These are phyloP conservation scores for Epiblema foenella DNA, from an alignment of 2,888 invertebrate species.

Conservation along the genomic window DNA sequence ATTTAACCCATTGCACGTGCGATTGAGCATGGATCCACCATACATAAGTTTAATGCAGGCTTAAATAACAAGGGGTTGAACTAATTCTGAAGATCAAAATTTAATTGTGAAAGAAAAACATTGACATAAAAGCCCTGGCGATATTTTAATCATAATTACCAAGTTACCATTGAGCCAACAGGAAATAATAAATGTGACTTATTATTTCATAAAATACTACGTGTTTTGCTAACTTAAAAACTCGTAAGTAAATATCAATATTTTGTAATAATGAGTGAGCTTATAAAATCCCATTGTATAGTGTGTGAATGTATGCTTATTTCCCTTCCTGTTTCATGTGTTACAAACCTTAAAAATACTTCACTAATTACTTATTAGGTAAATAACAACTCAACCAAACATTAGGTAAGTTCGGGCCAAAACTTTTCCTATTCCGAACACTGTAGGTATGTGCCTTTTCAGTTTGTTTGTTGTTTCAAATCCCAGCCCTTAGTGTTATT, in stretches of 20 bases:
- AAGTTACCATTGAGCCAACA: slow-evolving; percentile 20
- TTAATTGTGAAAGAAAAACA: slow-evolving; percentile 21
- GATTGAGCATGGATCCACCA: too few species aligned
- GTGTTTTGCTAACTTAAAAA: not conserved
- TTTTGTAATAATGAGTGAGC: too few species aligned
- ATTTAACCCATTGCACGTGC: too few species aligned
- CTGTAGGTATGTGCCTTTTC: not conserved
- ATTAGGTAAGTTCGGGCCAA: not conserved
- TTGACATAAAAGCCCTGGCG: slow-evolving; percentile 17
- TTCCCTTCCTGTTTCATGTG: too few species aligned
- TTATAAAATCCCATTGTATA: too few species aligned
- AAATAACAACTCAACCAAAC: too few species aligned
- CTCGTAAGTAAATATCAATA: too few species aligned
- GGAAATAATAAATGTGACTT: slow-evolving; percentile 31
- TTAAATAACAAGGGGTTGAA: not conserved
- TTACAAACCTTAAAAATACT: too few species aligned
- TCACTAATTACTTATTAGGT: too few species aligned
- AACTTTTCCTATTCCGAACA: not conserved
- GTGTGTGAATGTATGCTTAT: too few species aligned
- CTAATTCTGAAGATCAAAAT: slow-evolving; percentile 10
- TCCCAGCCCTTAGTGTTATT: not conserved
- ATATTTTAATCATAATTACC: slow-evolving; percentile 34
- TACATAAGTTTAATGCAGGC: too few species aligned
- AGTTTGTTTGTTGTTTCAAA: not conserved
- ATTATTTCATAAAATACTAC: not conserved